Conservation (phyloP, 1,140 invertebrate genomes). For the Heliothis subflexa region DNA sequence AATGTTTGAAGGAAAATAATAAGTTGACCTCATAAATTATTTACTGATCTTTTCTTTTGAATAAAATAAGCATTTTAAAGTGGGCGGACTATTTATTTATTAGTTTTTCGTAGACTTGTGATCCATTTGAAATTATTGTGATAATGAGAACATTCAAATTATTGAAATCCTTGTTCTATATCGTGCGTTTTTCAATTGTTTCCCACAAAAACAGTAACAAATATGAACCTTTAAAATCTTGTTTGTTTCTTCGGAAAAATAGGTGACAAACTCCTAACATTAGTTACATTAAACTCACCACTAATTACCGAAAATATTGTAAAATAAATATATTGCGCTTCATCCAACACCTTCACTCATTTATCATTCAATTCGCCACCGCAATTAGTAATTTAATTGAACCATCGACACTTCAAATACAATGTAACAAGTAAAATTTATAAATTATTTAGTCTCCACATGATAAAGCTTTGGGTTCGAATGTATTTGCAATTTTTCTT, state of each 20-base stretch:
- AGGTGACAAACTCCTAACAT: neutral
- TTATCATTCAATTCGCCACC: too few species aligned
- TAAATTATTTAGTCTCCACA: constrained; percentile 29
- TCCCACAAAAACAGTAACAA: too few species aligned
- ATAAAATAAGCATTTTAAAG: constrained; percentile 9
- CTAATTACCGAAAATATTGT: too few species aligned
- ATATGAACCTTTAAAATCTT: too few species aligned
- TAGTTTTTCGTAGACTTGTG: too few species aligned
- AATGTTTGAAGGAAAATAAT: neutral
- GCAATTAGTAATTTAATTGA: neutral
- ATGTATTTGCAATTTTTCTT: constrained; percentile 45
- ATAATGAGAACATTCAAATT: too few species aligned
- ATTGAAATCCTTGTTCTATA: too few species aligned
- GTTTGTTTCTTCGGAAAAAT: neutral
- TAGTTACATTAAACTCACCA: too few species aligned
- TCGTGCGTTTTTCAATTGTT: too few species aligned
- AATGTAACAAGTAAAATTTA: constrained; percentile 20
- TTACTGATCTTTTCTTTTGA: neutral
- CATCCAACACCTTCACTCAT: too few species aligned
- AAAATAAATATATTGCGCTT: too few species aligned
- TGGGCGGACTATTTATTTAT: neutral
- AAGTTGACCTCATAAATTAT: constrained; percentile 26
- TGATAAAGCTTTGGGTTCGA: constrained; percentile 25
- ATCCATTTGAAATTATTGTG: too few species aligned
- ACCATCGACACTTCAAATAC: neutral